Percentiles rank a stretch among this genome's conserved stretches.
These are phyloP conservation scores for Pterois miles DNA, from an alignment of 2,797 vertebrate genomes.

Conservation along the genomic window DNA sequence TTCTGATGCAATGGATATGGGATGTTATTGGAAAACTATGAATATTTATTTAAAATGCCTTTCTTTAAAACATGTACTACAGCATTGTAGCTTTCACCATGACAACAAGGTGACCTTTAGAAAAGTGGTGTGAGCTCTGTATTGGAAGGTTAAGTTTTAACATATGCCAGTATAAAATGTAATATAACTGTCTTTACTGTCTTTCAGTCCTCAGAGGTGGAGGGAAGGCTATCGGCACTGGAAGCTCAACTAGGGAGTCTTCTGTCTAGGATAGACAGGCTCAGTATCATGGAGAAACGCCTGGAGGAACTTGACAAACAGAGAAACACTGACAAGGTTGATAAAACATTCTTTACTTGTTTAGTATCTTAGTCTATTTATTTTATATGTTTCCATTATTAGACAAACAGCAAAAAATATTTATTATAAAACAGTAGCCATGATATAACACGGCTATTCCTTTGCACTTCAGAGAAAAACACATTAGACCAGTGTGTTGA, in stretches of 20 bases:
- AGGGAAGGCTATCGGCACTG: constrained; percentile 78
- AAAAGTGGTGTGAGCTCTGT: neutral
- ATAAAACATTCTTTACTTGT: neutral
- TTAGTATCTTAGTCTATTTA: neutral
- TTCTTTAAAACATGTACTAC: neutral
- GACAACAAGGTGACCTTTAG: neutral
- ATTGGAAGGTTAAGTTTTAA: neutral
- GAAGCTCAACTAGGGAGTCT: constrained; percentile 81
- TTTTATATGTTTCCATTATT: neutral
- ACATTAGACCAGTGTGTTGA: too few species aligned
- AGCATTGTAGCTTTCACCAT: neutral
- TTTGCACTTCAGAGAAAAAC: too few species aligned
- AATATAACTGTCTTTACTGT: constrained; percentile 1
- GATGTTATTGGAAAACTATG: too few species aligned
- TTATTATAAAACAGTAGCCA: too few species aligned
- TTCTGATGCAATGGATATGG: too few species aligned
- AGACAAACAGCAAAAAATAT: neutral
- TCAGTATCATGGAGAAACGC: constrained; percentile 83
- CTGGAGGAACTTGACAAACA: constrained; percentile 80
- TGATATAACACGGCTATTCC: too few species aligned
- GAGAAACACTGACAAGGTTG: constrained; percentile 52
- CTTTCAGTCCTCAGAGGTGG: constrained; percentile 47
- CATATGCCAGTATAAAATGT: neutral
- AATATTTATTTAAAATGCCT: too few species aligned
- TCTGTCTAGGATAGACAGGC: constrained; percentile 76